phyloP scores from a whole-genome alignment of 2,888 invertebrate species.

The Furcula furcula region DNA sequence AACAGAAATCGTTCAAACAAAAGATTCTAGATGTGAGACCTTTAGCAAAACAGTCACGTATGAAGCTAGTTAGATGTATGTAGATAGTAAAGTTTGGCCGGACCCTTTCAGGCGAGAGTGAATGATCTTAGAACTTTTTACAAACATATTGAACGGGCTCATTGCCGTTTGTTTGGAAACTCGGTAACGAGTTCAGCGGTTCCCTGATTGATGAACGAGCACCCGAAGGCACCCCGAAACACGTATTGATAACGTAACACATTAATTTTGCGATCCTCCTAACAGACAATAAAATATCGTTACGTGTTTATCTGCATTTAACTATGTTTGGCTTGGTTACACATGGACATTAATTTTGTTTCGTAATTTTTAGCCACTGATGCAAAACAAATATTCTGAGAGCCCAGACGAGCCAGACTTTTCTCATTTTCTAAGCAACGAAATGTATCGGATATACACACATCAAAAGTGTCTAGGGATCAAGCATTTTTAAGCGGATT shows the following conservation, averaged over 20 bases:
- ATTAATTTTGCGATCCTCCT: constrained; percentile 50
- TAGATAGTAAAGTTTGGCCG: constrained; percentile 34
- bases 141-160: constrained; percentile 62
- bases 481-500: no score
- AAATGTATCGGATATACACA: no score
- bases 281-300: constrained; percentile 44
- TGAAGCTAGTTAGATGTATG: constrained; percentile 34
- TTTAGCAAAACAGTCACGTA: constrained; percentile 33
- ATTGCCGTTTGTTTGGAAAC: constrained; percentile 61
- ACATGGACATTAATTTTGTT: background rate
- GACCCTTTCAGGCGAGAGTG: constrained; percentile 65
- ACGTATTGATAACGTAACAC: constrained; percentile 62
- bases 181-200: constrained; percentile 73
- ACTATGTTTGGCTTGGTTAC: background rate
- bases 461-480: no score
- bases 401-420: no score
- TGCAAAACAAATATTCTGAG: no score
- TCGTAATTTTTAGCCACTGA: background rate
- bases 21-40: no score
- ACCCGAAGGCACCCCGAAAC: constrained; percentile 41
- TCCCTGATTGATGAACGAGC: constrained; percentile 71
- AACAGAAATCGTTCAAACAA: background rate
- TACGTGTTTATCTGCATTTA: constrained; percentile 25
- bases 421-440: no score
- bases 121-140: constrained; percentile 75